Base-by-base conservation (phyloP, 2,797 vertebrate species). In the Heliangelus exortis region DNA sequence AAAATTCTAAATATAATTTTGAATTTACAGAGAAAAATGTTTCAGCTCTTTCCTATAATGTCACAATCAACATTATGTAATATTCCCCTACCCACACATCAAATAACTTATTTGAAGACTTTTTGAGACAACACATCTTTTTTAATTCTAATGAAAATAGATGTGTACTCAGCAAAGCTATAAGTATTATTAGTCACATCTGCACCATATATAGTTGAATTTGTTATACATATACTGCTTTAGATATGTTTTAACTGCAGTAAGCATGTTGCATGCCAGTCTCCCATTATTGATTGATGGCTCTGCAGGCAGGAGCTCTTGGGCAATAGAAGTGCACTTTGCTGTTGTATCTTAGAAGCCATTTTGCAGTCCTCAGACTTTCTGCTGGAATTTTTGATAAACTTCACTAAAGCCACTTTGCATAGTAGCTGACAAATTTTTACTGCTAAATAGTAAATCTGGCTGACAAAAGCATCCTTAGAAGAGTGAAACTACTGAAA, bases 1-100 rank as follows among this genome's bases (percentile, higher is more conserved):
- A 51, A 13, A 12, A 62, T 89, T 90, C 79, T 13, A 63, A 95
- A 69, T 68, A 47, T 3, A n/a, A 12, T 67, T 76, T 87, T 90
- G 28, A 73, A 66, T 5, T 73, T 78, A 16, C 29, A 66, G 75
- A 55, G 39, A 43, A 41, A 71, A 74, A 58, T 28, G 4, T 57
- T 79, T 69, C n/a, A 55, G 6, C 65, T 65, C 29, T 86, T 93
- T 89, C 67, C 28, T 58, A 51, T 33, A 58, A 16, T 55, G 12
- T 68, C 19, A 73, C 28, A 82, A 28, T 66, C 23, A 58, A 84
- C 72, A 83, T 83, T 87, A 34, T 72, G 6, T 78, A 54, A 4
- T 43, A 68, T 74, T 94, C 90, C 59, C 51, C 8, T 84, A 14
- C 47, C 50, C 31, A 61, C 23, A 43, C 43, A 51, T 12, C 29